phyloP scores from a whole-genome alignment of 92 coral and sea anemone species.

The Heliopora coerulea region DNA sequence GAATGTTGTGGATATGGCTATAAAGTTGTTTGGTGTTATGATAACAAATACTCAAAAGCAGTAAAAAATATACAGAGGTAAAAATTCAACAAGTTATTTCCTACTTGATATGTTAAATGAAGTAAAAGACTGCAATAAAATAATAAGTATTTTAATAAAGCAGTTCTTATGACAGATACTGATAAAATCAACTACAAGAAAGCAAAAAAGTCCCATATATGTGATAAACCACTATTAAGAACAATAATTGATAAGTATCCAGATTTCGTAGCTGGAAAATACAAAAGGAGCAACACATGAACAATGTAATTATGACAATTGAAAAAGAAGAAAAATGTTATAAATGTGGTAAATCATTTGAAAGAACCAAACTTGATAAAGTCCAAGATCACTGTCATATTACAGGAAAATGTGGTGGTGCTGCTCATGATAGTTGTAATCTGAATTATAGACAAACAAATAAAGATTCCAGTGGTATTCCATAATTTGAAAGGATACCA shows the following conservation, averaged over 20 bases:
- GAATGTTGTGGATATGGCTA: conserved; percentile 33
- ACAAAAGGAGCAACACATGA: too few relatives aligned
- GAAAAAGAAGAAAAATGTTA: conserved; percentile 12
- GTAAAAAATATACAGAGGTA: conserved; percentile 8
- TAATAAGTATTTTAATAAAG: not conserved
- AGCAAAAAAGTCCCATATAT: conserved; percentile 30
- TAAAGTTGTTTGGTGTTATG: conserved; percentile 42
- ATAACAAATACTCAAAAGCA: conserved; percentile 13
- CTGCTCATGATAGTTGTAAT: conserved; percentile 8
- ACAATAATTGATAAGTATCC: too few relatives aligned
- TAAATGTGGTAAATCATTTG: conserved; percentile 21
- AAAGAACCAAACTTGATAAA: not conserved
- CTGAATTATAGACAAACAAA: not conserved
- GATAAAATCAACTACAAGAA: not conserved
- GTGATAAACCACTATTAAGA: too few relatives aligned
- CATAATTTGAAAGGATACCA: conserved; percentile 13
- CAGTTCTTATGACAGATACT: not conserved
- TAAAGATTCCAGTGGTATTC: not conserved
- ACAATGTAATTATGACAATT: conserved; percentile 20
- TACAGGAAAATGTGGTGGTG: conserved; percentile 7
- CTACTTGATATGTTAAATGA: too few relatives aligned
- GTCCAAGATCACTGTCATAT: conserved; percentile 29
- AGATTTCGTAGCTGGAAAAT: too few relatives aligned
- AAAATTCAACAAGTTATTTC: too few relatives aligned
- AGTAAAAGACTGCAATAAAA: too few relatives aligned